phyloP scores from a whole-genome alignment of 2,888 invertebrate species.

The Dicycla oo region DNA sequence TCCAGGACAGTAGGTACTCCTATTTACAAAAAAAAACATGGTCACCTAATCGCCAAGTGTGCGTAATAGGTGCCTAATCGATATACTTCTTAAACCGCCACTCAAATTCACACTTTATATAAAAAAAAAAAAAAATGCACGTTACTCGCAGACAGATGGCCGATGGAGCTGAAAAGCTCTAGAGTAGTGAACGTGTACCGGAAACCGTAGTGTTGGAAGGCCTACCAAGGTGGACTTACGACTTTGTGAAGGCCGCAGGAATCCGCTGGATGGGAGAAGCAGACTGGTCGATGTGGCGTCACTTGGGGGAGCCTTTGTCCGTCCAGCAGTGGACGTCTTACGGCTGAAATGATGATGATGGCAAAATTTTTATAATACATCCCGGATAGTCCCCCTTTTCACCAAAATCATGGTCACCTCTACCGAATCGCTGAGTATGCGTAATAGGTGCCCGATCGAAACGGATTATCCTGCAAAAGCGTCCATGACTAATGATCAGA shows the following conservation, averaged over 20 bases:
- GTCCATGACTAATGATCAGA: slow-evolving; percentile 78
- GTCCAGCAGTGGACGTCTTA: not conserved
- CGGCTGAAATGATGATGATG: not conserved
- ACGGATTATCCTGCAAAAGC: slow-evolving; percentile 75
- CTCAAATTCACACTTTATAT: not conserved
- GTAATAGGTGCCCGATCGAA: slow-evolving; percentile 69
- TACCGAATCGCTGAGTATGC: slow-evolving; percentile 68
- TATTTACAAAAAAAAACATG: slow-evolving; percentile 12
- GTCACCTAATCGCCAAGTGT: slow-evolving; percentile 65
- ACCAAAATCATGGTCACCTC: slow-evolving; percentile 30
- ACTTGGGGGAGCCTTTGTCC: not conserved
- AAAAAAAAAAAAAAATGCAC: not conserved
- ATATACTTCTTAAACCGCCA: not conserved
- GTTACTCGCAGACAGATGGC: not conserved
- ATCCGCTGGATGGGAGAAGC: not conserved
- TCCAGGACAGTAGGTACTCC: not conserved
- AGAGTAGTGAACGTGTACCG: not conserved
- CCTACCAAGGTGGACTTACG: not conserved
- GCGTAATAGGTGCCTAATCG: slow-evolving; percentile 67
- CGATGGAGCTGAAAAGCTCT: not conserved
- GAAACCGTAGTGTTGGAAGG: not conserved
- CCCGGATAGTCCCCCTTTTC: not conserved
- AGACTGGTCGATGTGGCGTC: not conserved
- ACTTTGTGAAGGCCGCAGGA: not conserved
- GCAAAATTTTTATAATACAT: not conserved